Evolutionary conservation across 2,113 vertebrate genomes (phyloP), one percentile per base, ranked within the genome.

Genomic region (Heterotis niloticus): DNA sequence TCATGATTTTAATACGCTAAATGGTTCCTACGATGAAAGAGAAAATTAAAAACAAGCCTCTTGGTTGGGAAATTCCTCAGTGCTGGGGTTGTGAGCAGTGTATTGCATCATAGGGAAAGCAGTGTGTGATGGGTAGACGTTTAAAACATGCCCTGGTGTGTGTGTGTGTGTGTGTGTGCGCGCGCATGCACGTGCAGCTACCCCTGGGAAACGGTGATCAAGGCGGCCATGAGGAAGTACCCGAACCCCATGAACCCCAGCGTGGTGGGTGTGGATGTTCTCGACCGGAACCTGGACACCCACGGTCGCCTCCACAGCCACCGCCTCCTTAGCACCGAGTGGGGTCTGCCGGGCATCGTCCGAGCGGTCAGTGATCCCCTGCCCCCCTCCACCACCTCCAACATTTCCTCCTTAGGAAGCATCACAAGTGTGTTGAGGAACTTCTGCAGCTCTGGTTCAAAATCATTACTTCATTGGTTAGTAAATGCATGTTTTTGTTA

Each of bases 191-290:
- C 73, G 60, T n/a, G n/a, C 76, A 99, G 98, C 75, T 98, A 99
- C 83, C 97, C 97, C 0, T 99, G 98, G 98, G 97, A 99, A 81
- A 97, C 93, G 0, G 98, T 99, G 59, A 96, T 96, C 3, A 98
- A 95, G 4, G 98, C 98, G 0, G 98, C 98, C 0, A 99, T 99
- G 97, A 94, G 94, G 88, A 99, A 99, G 65, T 99, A 99, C 83
- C 97, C 98, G 0, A 99, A 99, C 62, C 98, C 98, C 17, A 98
- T 99, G 97, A 99, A 99, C 85, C 95, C 98, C 0, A 95, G 90
- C 0, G 98, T 99, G 84, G 95, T 98, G 0, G 97, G 98, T 0
- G 97, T 99, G 0, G 97, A 99, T 1, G 98, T 99, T 18, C 84
- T 99, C 85, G 93, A 94, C 83, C 92, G 98, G 76, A 91, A 92